Conservation (phyloP, 2,888 invertebrate genomes). For the Cecidostiba fungosa region DNA sequence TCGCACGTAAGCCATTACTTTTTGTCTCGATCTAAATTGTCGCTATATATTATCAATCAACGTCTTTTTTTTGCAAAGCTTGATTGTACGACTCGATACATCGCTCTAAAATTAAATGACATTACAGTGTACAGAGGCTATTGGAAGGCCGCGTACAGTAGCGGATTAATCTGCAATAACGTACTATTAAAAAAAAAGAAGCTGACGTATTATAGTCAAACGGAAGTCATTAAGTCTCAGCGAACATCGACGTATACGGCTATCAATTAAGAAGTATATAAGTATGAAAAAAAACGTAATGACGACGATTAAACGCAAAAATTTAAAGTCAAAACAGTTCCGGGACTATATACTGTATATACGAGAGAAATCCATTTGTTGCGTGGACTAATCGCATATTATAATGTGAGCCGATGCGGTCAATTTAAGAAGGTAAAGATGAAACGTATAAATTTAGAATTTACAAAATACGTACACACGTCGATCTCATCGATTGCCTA, state of each 20-base stretch:
- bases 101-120: neutral
- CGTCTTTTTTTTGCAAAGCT: neutral
- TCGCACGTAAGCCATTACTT: neutral
- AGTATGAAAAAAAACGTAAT: neutral
- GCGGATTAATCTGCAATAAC: neutral
- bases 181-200: neutral
- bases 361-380: neutral
- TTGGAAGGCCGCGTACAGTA: neutral
- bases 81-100: neutral
- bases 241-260: neutral
- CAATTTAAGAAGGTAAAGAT: neutral
- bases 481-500: no score
- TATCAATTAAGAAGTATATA: neutral
- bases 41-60: neutral
- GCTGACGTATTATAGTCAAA: neutral
- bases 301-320: neutral
- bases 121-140: neutral
- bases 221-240: neutral
- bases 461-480: no score
- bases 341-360: neutral
- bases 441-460: no score
- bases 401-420: neutral
- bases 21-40: neutral
- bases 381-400: neutral
- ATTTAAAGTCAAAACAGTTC: neutral